These are phyloP conservation scores for Eidolon helvum DNA, from an alignment of 2,113 vertebrate species.

Conservation along the genomic window DNA sequence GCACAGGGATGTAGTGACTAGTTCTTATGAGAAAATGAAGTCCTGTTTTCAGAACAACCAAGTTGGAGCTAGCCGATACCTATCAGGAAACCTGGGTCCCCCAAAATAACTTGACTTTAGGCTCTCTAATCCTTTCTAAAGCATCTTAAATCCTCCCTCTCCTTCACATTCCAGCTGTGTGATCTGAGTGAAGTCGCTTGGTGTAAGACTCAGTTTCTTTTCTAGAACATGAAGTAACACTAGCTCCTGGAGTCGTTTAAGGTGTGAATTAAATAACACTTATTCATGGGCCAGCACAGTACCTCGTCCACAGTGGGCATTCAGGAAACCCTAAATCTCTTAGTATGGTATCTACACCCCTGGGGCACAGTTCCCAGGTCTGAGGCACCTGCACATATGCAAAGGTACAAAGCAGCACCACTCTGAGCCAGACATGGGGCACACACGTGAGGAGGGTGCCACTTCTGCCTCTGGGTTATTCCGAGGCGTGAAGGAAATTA, in stretches of 20 bases:
- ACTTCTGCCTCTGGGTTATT: accelerated
- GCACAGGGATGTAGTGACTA: not conserved
- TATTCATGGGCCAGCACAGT: accelerated
- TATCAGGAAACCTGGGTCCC: not conserved
- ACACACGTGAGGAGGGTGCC: accelerated
- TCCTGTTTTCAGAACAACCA: not conserved
- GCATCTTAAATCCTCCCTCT: not conserved
- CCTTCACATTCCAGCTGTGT: too few species aligned
- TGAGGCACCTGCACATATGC: accelerated
- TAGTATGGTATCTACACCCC: too few species aligned
- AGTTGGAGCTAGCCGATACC: not conserved
- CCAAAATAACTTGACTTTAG: accelerated
- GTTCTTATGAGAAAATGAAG: not conserved
- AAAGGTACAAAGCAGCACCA: too few species aligned
- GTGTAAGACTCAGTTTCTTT: not conserved
- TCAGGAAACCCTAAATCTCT: not conserved
- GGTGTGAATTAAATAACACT: not conserved
- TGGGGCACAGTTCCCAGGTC: not conserved
- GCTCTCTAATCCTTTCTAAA: not conserved
- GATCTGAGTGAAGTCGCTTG: too few species aligned
- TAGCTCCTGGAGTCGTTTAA: accelerated
- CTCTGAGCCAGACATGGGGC: not conserved
- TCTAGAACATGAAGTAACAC: not conserved
- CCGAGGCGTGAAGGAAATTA: not conserved
- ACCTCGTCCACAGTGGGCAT: accelerated